Evolutionary conservation across 2,113 vertebrate species (phyloP), one percentile per base, ranked within the genome.

Genomic region (Mustela lutreola): DNA sequence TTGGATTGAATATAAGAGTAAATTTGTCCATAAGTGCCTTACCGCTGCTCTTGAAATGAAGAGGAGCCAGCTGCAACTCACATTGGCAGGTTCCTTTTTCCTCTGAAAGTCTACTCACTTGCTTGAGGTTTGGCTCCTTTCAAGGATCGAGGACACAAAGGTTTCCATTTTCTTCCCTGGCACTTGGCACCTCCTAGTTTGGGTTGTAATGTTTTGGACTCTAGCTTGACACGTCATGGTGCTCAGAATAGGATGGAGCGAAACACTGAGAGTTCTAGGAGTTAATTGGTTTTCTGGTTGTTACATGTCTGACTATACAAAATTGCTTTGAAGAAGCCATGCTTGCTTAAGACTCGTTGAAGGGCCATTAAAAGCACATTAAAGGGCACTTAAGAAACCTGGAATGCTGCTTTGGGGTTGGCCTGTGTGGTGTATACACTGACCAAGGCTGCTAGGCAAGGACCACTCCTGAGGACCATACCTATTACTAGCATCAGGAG

Each of bases 231-330:
- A 33, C 18, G 67, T 36, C 2, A 4, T 86, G 62, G 39, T 78
- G 12, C 11, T 65, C 82, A 21, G 28, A 53, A 15, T 94, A 81
- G 31, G 31, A 15, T 60, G 2, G 36, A 94, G 50, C 73, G n/a
- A 65, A 97, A 42, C 50, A 81, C 6, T 11, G 63, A 96, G 11
- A 93, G 39, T 90, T 70, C 24, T 56, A 83, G 67, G 78, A 96
- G 62, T 79, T 8, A 33, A 0, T 58, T 81, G 62, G 15, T 62
- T 75, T 96, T 91, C 21, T 85, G 48, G 7, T 70, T 6, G 4
- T 78, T 78, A 2, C 0, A 1, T 70, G 45, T 86, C 0, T 86
- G 60, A 70, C 31, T 2, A 33, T 58, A 81, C 6, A 87, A 2
- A 70, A 24, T 63, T 92, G 94, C 67, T 42, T 89, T 91, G 12